These are phyloP conservation scores for Propithecus deckenii DNA, from an alignment of 2,797 vertebrate genomes.

Conservation along the genomic window DNA sequence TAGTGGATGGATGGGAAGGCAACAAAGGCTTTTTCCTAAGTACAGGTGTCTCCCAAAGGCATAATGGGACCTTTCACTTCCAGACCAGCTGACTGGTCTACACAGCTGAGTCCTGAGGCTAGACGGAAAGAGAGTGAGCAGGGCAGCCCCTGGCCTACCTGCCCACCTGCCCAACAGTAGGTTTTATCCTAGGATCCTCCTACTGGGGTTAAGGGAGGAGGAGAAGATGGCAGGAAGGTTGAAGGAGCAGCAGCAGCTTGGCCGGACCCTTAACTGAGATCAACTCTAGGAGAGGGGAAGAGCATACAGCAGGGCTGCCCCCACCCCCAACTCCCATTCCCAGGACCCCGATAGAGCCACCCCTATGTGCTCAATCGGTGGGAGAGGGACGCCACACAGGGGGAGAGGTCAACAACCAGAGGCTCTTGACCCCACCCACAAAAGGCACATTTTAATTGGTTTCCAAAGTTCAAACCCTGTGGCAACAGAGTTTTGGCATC, in stretches of 20 bases:
- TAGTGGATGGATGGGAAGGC: neutral
- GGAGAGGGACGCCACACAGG: neutral
- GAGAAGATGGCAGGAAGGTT: neutral
- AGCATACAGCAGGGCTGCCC: neutral
- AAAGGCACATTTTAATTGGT: slow-evolving; percentile 79
- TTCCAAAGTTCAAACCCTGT: slow-evolving; percentile 66
- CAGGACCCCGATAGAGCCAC: neutral
- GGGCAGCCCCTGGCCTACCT: neutral
- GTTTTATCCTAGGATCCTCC: neutral
- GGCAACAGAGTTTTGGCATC: slow-evolving; percentile 70
- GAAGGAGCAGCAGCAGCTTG: neutral
- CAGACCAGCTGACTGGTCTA: slow-evolving; percentile 86
- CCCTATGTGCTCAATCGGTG: slow-evolving; percentile 10
- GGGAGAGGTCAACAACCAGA: slow-evolving; percentile 34
- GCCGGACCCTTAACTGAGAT: neutral
- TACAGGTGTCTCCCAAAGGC: neutral
- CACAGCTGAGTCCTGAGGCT: slow-evolving; percentile 68
- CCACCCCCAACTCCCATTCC: neutral
- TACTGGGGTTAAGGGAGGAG: neutral
- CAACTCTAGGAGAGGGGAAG: neutral
- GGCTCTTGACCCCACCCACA: slow-evolving; percentile 50
- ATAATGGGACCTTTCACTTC: slow-evolving; percentile 24
- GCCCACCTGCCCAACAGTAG: neutral
- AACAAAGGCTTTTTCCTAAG: slow-evolving; percentile 24
- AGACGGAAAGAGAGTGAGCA: neutral